Evolutionary conservation across 2,888 invertebrate species (phyloP).

Genomic region (Laspeyria flexula): DNA sequence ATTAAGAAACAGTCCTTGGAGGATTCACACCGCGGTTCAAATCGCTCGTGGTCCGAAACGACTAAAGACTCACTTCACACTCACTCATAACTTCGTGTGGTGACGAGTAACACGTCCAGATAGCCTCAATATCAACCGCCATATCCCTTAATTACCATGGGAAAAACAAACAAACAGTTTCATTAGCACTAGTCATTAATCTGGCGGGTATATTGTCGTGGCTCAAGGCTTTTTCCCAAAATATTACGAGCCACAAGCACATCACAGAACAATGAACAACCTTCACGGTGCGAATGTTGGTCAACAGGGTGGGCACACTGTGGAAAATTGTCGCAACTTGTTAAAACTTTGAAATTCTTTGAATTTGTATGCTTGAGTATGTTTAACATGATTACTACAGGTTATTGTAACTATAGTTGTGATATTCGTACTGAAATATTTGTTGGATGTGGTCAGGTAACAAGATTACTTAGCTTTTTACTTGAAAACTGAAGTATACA

Average conservation of each 20-base stretch:
- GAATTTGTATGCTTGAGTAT: background rate
- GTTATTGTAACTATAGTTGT: too few species aligned
- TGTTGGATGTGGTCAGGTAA: too few species aligned
- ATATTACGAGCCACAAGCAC: conserved; percentile 7
- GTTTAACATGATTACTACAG: too few species aligned
- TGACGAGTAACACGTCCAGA: too few species aligned
- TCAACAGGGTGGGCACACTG: conserved; percentile 22
- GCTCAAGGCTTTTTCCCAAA: conserved; percentile 45
- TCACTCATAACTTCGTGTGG: too few species aligned
- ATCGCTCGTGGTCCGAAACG: too few species aligned
- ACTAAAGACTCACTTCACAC: too few species aligned
- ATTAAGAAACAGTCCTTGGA: too few species aligned
- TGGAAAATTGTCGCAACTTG: conserved; percentile 31
- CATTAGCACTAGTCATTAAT: conserved; percentile 27
- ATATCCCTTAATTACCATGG: conserved; percentile 13
- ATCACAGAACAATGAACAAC: conserved; percentile 34
- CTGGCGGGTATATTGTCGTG: conserved; percentile 8
- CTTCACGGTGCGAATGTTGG: conserved; percentile 41
- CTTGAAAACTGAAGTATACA: too few species aligned
- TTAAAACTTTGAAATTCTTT: conserved; percentile 15
- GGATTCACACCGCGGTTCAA: too few species aligned
- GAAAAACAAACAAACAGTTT: conserved; percentile 30
- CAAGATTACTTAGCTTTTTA: too few species aligned
- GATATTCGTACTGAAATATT: too few species aligned
- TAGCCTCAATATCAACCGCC: background rate